Evolutionary conservation across 2,797 vertebrate genomes (phyloP), one percentile per base, ranked within the genome.

Genomic region (Mallotus villosus): DNA sequence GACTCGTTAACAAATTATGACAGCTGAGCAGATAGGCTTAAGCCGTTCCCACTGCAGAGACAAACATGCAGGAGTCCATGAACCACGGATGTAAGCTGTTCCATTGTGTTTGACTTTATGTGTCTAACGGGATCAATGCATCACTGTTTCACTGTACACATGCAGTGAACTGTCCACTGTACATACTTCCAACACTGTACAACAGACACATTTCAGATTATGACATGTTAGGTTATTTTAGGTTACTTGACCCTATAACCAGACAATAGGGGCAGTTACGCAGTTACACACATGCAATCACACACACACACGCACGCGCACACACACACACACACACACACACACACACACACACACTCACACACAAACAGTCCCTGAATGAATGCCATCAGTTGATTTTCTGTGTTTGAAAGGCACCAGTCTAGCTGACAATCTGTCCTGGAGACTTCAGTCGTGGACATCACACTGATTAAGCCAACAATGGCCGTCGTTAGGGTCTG

Each of bases 1-100:
- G 91, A 85, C 89, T 93, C 87, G 88, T 93, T 94, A 94, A 94
- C 92, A 93, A 94, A 93, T 94, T 93, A 94, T 94, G 93, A 94
- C 93, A 93, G 92, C 93, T 93, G 92, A 91, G 91, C 89, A 88
- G 90, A 92, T 87, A 83, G 86, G 91, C 90, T 90, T 87, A 85
- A 83, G 81, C 82, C 84, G 88, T 91, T 92, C 92, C 92, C 87
- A 88, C 88, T 85, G 82, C 87, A 88, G 90, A 89, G 88, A 90
- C 88, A 88, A 92, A 92, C 91, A 92, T 82, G 86, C 86, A 80
- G 84, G 86, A 84, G 83, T 75, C 81, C 27, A 82, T 77, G 74
- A 85, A 82, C 68, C 72, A 22, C 4, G 14, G 21, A 25, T 11
- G 16, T 29, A 49, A 37, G 24, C 64, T 53, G 34, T 25, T 46